phyloP scores from a whole-genome alignment of 1,140 invertebrate species.

The Drosophila ambigua region DNA sequence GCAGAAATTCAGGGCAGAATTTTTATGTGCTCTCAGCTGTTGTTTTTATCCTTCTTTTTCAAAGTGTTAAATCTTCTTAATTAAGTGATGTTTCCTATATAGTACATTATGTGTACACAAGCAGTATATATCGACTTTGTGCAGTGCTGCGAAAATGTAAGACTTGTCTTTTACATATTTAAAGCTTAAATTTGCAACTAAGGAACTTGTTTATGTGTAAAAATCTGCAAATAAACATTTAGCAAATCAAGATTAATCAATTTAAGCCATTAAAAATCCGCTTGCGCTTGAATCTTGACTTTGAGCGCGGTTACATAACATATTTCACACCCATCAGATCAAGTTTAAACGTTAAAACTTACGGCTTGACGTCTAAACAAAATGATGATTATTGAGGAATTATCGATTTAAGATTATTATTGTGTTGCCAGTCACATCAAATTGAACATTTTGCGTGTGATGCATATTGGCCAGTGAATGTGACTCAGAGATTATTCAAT shows the following conservation, averaged over 20 bases:
- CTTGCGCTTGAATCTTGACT: slow-evolving; percentile 2
- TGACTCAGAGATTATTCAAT: slow-evolving; percentile 54
- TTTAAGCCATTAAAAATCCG: not conserved
- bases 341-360: not conserved
- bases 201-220: not conserved
- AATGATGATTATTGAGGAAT: slow-evolving; percentile 19
- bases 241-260: not conserved
- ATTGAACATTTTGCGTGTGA: slow-evolving; percentile 21
- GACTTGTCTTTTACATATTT: too few species aligned
- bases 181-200: not conserved
- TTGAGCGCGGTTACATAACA: slow-evolving; percentile 7
- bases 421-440: slow-evolving; percentile 2
- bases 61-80: too few species aligned
- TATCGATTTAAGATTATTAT: not conserved
- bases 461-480: slow-evolving; percentile 19
- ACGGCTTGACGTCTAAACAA: not conserved
- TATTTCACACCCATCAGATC: slow-evolving; percentile 2
- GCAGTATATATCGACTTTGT: too few species aligned
- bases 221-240: slow-evolving; percentile 2
- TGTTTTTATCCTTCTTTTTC: too few species aligned
- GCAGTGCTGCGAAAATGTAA: too few species aligned
- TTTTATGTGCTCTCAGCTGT: too few species aligned
- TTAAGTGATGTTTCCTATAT: too few species aligned
- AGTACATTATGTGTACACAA: too few species aligned
- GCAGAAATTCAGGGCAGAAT: too few species aligned